phyloP scores from a whole-genome alignment of 2,888 invertebrate genomes.

The Priocnemis perturbator region DNA sequence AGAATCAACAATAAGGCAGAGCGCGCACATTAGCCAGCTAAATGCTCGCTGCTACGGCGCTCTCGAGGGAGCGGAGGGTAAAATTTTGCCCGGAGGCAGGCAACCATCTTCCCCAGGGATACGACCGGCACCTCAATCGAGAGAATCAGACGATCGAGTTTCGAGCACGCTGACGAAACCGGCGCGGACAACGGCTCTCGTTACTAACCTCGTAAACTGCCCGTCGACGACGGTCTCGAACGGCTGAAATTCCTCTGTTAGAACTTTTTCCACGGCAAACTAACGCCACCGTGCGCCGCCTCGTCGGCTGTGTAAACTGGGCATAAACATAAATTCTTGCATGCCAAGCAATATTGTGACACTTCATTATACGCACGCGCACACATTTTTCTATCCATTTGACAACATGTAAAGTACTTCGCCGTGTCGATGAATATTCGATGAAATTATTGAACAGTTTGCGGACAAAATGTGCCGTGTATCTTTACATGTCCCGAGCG shows the following conservation, averaged over 20 bases:
- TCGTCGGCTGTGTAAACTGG: too few species aligned
- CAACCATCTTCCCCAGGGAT: slow-evolving; percentile 67
- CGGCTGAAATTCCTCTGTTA: slow-evolving; percentile 10
- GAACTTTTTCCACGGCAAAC: too few species aligned
- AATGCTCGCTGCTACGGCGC: slow-evolving; percentile 56
- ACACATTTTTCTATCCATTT: too few species aligned
- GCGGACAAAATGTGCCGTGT: too few species aligned
- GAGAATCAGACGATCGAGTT: slow-evolving; percentile 64
- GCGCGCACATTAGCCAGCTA: slow-evolving; percentile 64
- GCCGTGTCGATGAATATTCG: too few species aligned
- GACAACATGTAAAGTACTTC: too few species aligned
- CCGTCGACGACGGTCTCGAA: slow-evolving; percentile 51
- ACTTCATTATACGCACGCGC: too few species aligned
- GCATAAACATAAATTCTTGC: too few species aligned
- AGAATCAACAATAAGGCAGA: slow-evolving; percentile 37
- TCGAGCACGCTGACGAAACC: slow-evolving; percentile 54
- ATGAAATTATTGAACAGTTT: too few species aligned
- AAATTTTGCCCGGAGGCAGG: slow-evolving; percentile 62
- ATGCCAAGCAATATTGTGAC: too few species aligned
- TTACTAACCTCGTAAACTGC: slow-evolving; percentile 65
- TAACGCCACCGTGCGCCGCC: too few species aligned
- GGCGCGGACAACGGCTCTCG: slow-evolving; percentile 48
- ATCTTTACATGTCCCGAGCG: too few species aligned
- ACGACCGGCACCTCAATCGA: slow-evolving; percentile 55
- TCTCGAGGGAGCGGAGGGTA: slow-evolving; percentile 59